Evolutionary conservation across 2,888 invertebrate genomes (phyloP).

Genomic region (Mystacides longicornis): DNA sequence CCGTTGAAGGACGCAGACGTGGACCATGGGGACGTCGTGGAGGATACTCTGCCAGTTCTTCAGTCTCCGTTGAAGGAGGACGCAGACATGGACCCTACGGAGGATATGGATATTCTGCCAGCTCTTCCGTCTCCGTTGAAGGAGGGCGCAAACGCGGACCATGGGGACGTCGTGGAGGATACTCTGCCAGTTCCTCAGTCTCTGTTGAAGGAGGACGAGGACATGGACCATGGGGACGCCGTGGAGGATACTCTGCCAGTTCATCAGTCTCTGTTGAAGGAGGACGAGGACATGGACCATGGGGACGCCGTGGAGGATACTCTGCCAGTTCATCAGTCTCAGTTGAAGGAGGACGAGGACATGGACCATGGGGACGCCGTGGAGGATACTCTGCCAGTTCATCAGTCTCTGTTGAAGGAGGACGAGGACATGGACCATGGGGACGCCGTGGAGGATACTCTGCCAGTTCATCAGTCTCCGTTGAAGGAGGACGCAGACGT

Average conservation of each 20-base stretch:
- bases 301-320: constrained; percentile 3
- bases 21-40: not conserved
- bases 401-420: not conserved
- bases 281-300: constrained; percentile 1
- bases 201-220: not conserved
- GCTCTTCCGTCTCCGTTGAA: not conserved
- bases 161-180: not conserved
- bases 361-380: not conserved
- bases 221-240: not conserved
- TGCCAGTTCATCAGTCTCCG: not conserved
- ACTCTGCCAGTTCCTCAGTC: not conserved
- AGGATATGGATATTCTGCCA: not conserved
- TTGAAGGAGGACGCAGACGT: not conserved
- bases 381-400: not conserved
- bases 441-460: not conserved
- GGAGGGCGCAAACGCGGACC: not conserved
- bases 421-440: not conserved
- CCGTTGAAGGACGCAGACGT: not conserved
- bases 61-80: not conserved
- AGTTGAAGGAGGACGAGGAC: not conserved
- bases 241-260: not conserved
- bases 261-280: not conserved
- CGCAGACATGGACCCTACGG: not conserved
- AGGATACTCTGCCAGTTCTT: not conserved
- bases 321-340: not conserved